Percentiles rank a stretch among this genome's conserved stretches.
phyloP scores from a whole-genome alignment of 2,888 invertebrate species.

The Acleris sparsana region DNA sequence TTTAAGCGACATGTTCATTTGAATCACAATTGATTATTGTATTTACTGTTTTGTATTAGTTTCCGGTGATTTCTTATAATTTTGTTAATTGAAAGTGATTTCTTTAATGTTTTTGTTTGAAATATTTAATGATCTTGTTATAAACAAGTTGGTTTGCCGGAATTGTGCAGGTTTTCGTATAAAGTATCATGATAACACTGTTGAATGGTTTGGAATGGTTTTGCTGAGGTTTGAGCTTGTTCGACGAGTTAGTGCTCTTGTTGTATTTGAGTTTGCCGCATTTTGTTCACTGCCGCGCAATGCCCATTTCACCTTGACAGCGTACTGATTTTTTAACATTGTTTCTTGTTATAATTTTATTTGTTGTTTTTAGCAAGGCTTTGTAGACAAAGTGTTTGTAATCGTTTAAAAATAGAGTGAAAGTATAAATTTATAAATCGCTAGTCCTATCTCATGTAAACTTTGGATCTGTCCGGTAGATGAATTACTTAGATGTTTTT shows the following conservation, averaged over 20 bases:
- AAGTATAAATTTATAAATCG: conserved; percentile 53
- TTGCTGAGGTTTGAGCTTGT: neutral
- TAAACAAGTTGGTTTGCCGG: neutral
- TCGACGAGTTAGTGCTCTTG: neutral
- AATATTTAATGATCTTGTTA: conserved; percentile 2
- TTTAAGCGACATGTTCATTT: neutral
- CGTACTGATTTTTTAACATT: conserved; percentile 65
- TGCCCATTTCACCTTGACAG: conserved; percentile 43
- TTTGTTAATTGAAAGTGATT: neutral
- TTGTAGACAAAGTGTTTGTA: conserved; percentile 63
- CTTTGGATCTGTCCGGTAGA: conserved; percentile 77
- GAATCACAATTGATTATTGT: conserved; percentile 2
- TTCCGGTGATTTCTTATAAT: conserved; percentile 2
- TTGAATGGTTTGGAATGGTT: neutral
- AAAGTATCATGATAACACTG: conserved; percentile 11
- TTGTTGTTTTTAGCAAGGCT: conserved; percentile 68
- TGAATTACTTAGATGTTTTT: conserved; percentile 65
- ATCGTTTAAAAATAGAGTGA: conserved; percentile 42
- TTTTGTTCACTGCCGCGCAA: conserved; percentile 38
- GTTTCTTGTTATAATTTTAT: conserved; percentile 69
- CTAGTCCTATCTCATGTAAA: conserved; percentile 76
- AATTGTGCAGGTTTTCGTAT: conserved; percentile 3
- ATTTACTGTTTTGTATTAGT: neutral
- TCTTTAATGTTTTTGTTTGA: conserved; percentile 1
- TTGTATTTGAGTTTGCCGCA: conserved; percentile 8